Evolutionary conservation across 2,113 vertebrate species (phyloP).

Genomic region (Propithecus coquereli): DNA sequence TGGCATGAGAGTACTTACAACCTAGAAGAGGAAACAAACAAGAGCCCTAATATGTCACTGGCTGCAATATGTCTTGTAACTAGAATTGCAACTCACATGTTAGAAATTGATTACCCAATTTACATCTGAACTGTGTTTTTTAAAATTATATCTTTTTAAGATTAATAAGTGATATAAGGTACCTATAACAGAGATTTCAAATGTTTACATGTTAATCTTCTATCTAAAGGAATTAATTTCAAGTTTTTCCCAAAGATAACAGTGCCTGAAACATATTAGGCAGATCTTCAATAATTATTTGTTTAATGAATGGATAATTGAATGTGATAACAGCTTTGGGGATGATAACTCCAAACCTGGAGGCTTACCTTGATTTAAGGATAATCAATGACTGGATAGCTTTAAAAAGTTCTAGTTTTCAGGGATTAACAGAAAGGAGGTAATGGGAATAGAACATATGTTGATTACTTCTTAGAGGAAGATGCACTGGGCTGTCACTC

Average conservation of each 20-base stretch:
- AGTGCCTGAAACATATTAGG: background rate
- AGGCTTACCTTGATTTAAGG: conserved; percentile 4
- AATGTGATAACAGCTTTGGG: background rate
- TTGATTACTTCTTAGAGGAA: background rate
- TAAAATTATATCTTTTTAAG: background rate
- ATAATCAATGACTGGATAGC: background rate
- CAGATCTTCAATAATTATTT: background rate
- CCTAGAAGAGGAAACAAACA: background rate
- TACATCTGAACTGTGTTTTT: background rate
- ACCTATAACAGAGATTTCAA: background rate
- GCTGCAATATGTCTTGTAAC: background rate
- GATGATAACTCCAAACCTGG: conserved; percentile 7
- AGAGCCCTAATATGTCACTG: background rate
- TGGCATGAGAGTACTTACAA: background rate
- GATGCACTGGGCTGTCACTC: background rate
- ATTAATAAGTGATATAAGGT: background rate
- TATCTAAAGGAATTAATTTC: background rate
- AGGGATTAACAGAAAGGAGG: background rate
- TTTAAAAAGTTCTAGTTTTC: background rate
- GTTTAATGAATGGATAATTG: conserved; percentile 23
- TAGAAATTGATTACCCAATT: background rate
- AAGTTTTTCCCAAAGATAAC: background rate
- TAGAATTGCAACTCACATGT: background rate
- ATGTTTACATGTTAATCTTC: background rate
- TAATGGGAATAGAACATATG: background rate